phyloP scores from a whole-genome alignment of 2,797 vertebrate genomes.

The Clarias pachynema region DNA sequence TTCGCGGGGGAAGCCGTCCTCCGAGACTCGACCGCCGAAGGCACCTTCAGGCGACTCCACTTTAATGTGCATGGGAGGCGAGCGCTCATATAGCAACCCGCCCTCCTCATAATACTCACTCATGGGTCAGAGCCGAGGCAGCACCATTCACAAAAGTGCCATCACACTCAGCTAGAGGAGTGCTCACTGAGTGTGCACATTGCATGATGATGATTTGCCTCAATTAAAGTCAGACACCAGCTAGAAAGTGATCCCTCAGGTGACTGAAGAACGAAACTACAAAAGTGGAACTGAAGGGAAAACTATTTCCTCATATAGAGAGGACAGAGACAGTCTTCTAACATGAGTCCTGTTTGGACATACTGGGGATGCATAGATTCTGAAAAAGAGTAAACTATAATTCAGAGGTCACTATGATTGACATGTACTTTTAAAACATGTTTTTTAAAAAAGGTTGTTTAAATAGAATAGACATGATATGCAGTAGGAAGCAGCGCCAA shows the following conservation, averaged over 20 bases:
- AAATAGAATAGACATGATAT: neutral
- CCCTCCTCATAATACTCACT: slow-evolving; percentile 85
- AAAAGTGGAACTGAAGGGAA: neutral
- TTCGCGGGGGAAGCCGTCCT: slow-evolving; percentile 82
- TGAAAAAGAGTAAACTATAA: neutral
- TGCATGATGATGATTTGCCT: neutral
- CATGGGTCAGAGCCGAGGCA: slow-evolving; percentile 76
- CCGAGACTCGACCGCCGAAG: slow-evolving; percentile 78
- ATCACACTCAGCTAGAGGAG: slow-evolving; percentile 36
- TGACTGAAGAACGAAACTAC: neutral
- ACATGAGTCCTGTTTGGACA: neutral
- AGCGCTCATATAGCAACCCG: slow-evolving; percentile 84
- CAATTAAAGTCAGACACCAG: neutral
- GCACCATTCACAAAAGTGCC: slow-evolving; percentile 59
- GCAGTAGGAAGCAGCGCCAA: neutral
- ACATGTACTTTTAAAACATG: no score
- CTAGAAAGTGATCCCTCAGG: neutral
- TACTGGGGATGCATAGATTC: neutral
- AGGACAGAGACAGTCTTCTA: neutral
- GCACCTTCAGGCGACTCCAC: slow-evolving; percentile 84
- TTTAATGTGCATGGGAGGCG: slow-evolving; percentile 86
- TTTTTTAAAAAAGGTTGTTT: neutral
- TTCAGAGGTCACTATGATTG: no score
- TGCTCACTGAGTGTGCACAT: slow-evolving; percentile 16
- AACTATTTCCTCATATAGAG: neutral